Percentiles rank a stretch among this genome's conserved stretches.
These are phyloP conservation scores for Athripsodes cinereus DNA, from an alignment of 2,888 invertebrate genomes.

Conservation along the genomic window DNA sequence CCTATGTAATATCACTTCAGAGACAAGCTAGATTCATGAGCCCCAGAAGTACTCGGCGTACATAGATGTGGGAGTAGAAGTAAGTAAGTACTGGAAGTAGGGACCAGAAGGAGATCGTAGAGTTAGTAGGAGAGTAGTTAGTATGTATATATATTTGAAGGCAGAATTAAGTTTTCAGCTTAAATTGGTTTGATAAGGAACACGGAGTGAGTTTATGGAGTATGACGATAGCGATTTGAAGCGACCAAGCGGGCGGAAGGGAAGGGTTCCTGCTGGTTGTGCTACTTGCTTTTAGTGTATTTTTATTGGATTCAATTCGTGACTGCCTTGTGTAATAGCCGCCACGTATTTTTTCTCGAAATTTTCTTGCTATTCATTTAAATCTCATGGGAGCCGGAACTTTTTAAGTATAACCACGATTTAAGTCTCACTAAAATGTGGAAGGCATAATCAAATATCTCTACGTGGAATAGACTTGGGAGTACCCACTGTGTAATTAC, in stretches of 20 bases:
- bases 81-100: background rate
- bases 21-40: constrained; percentile 5
- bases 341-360: constrained; percentile 20
- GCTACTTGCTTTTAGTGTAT: constrained; percentile 27
- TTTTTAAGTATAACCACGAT: constrained; percentile 10
- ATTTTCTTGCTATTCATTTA: constrained; percentile 12
- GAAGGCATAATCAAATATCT: constrained; percentile 16
- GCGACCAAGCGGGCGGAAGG: constrained; percentile 25
- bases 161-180: constrained; percentile 27
- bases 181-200: constrained; percentile 28
- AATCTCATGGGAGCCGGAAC: constrained; percentile 11
- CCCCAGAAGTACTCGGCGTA: constrained; percentile 18
- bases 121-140: background rate
- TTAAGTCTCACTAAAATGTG: constrained; percentile 20
- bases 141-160: constrained; percentile 16
- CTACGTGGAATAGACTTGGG: constrained; percentile 13
- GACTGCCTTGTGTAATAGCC: constrained; percentile 28
- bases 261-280: constrained; percentile 11
- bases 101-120: background rate
- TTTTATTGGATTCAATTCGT: constrained; percentile 28
- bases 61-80: constrained; percentile 6
- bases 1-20: constrained; percentile 15
- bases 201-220: constrained; percentile 28
- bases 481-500: constrained; percentile 14
- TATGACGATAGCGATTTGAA: constrained; percentile 26